Evolutionary conservation across 2,797 vertebrate genomes (phyloP).

Genomic region (Sebastes iracundus): DNA sequence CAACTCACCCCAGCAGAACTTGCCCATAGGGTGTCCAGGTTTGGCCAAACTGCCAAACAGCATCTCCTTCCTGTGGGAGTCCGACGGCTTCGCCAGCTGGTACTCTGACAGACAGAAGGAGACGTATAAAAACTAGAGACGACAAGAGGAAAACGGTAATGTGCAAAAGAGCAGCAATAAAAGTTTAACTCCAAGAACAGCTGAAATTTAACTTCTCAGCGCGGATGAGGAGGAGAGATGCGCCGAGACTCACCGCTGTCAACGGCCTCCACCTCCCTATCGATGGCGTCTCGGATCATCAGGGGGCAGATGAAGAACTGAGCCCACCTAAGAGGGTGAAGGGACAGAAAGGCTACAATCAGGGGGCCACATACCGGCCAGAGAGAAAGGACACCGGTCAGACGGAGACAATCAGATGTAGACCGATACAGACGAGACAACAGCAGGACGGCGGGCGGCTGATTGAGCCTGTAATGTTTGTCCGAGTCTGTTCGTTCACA

Average conservation of each 20-base stretch:
- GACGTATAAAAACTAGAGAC: constrained; percentile 29
- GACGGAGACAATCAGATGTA: constrained; percentile 39
- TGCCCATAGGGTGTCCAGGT: constrained; percentile 95
- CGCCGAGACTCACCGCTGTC: constrained; percentile 89
- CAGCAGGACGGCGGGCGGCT: background rate
- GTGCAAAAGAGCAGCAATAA: background rate
- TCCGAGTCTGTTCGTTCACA: background rate
- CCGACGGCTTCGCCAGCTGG: constrained; percentile 94
- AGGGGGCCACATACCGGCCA: background rate
- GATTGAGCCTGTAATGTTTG: constrained; percentile 12
- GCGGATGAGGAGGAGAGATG: background rate
- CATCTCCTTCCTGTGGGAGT: constrained; percentile 97
- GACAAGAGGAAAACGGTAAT: background rate
- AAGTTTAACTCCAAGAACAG: background rate
- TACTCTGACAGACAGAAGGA: constrained; percentile 86
- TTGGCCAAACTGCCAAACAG: constrained; percentile 96
- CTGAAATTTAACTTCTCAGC: background rate
- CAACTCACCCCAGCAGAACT: constrained; percentile 96
- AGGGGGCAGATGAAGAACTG: constrained; percentile 97
- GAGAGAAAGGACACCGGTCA: constrained; percentile 6
- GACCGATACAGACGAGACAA: constrained; percentile 8
- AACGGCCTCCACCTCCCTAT: constrained; percentile 96
- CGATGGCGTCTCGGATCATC: constrained; percentile 96
- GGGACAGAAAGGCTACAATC: constrained; percentile 30
- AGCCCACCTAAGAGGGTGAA: constrained; percentile 88